Evolutionary conservation across 64 coral and sea anemone genomes (phyloP).

Genomic region (Montipora cactus): DNA sequence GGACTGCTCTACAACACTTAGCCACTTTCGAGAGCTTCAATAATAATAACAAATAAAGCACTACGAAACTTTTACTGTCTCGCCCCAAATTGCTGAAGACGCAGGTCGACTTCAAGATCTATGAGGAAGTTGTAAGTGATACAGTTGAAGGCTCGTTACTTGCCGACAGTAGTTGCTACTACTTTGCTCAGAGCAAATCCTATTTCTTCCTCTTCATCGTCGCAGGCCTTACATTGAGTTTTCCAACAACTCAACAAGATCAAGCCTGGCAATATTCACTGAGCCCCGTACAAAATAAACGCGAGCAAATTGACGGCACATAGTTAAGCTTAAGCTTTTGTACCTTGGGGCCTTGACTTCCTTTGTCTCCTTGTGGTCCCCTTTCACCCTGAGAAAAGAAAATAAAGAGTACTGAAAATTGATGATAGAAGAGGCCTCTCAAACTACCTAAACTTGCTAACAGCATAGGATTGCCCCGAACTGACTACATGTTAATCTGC

Average conservation of each 20-base stretch:
- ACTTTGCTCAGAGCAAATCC: not conserved
- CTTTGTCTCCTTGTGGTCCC: conserved; percentile 30
- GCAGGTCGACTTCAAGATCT: not conserved
- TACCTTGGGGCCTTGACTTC: conserved; percentile 30
- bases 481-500: too few species aligned
- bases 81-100: not conserved
- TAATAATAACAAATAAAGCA: not conserved
- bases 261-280: not conserved
- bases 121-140: conserved; percentile 25
- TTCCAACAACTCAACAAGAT: not conserved
- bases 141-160: conserved; percentile 8
- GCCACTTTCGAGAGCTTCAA: not conserved
- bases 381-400: conserved; percentile 7
- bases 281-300: not conserved
- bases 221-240: not conserved
- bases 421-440: not conserved
- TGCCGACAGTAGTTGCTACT: conserved; percentile 10
- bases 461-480: not conserved
- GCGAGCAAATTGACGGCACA: not conserved
- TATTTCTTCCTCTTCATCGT: not conserved
- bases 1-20: not conserved
- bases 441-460: not conserved
- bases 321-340: not conserved
- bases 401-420: not conserved
- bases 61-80: not conserved